Base-by-base conservation (phyloP, 1,140 invertebrate genomes). In the Drosophila athabasca region DNA sequence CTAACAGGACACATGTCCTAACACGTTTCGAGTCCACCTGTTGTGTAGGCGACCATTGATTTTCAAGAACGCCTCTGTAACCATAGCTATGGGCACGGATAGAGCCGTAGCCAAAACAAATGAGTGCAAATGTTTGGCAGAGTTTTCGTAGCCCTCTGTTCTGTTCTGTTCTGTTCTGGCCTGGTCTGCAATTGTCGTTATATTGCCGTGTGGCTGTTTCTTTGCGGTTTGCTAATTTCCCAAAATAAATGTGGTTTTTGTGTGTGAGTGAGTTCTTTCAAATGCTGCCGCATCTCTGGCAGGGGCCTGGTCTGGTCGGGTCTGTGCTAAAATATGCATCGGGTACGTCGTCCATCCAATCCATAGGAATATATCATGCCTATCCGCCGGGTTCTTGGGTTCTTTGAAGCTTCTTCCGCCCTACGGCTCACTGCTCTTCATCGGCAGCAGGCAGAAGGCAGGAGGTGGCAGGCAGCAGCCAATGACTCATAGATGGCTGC, bases 191-290 rank as follows among this genome's bases (percentile, higher is more conserved):
- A 22, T 39, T 13, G 35, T 39, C 35, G 35, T 65, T 62, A 48
- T 57, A 70, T 71, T 55, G 55, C 75, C 39, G 60, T 54, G 55
- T 48, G 43, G 45, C 29, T 46, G 48, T 61, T 61, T 64, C 46
- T 55, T 68, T 61, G 55, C 62, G 51, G 57, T 83, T 83, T 88
- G 82, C 82, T 87, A 69, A 88, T 44, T 87, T 87, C 82, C 70
- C 64, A 87, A 87, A 87, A 87, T 87, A 87, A 87, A 80, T 77
- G n/a, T 26, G 19, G 15, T 55, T 31, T 53, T 13, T 39, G 39
- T 29, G 51, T 41, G 39, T 17, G 53, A 39, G 35, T 13, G 35
- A 1, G 8, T 3, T 9, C 31, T 9, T 3, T 9, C 31, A 31
- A 31, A 8, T 39, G 35, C 35, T 44, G 17, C 29, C 7, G 8